Conservation (phyloP, 1,140 invertebrate genomes). For the Acromyrmex echinatior region DNA sequence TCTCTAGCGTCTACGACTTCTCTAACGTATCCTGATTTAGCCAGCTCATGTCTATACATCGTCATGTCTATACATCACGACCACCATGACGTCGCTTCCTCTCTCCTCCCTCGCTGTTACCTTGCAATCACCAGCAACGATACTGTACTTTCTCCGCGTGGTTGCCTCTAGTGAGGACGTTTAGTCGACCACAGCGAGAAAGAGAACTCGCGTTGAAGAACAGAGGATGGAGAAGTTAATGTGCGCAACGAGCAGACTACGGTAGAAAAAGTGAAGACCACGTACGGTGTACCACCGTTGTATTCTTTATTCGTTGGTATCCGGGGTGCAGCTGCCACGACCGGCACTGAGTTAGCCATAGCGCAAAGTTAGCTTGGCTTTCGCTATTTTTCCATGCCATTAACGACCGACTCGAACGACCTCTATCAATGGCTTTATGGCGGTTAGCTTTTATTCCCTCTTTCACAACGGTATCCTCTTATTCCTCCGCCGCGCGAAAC, state of each 20-base stretch:
- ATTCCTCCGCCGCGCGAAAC: slow-evolving; percentile 12
- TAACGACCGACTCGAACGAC: slow-evolving; percentile 82
- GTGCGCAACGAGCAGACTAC: neutral
- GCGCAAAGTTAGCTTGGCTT: slow-evolving; percentile 79
- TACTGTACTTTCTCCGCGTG: slow-evolving; percentile 46
- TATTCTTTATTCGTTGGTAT: slow-evolving; percentile 53
- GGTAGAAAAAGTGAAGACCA: neutral
- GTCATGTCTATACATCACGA: slow-evolving; percentile 7
- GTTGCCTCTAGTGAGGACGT: slow-evolving; percentile 53
- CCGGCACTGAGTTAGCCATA: slow-evolving; percentile 30
- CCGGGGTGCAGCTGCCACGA: slow-evolving; percentile 64
- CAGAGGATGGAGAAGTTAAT: neutral
- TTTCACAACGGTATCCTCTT: slow-evolving; percentile 46
- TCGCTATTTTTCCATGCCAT: slow-evolving; percentile 84
- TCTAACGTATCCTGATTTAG: slow-evolving; percentile 50
- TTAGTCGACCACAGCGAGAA: slow-evolving; percentile 33
- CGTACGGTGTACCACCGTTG: slow-evolving; percentile 21
- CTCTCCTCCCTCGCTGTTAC: neutral
- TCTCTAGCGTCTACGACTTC: slow-evolving; percentile 4
- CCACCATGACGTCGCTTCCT: neutral
- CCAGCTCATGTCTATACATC: slow-evolving; percentile 21
- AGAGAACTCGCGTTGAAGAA: neutral
- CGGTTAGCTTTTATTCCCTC: slow-evolving; percentile 79
- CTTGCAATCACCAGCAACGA: slow-evolving; percentile 52
- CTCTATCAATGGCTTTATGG: slow-evolving; percentile 82